Evolutionary conservation across 2,113 vertebrate genomes (phyloP), one percentile per base, ranked within the genome.

Genomic region (Myotis lucifugus): DNA sequence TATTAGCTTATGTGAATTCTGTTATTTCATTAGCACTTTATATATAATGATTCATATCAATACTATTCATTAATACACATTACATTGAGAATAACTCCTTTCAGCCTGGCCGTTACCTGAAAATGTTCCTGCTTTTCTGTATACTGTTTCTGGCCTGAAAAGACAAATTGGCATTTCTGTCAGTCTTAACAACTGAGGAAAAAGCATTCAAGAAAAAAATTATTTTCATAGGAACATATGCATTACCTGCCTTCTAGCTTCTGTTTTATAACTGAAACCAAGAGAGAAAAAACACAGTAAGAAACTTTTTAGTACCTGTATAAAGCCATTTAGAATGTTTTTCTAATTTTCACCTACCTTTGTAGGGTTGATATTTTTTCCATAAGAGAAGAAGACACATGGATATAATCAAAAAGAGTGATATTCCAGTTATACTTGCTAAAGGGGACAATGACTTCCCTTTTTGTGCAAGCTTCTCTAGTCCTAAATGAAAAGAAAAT

Each of bases 391-490:
- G 97, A 96, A 98, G 92, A 76, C 85, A 86, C 95, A 99, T 98
- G 94, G 97, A 96, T 89, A 98, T 54, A 96, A 99, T 98, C 95
- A 99, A 96, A 98, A 98, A 98, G 82, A 99, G 94, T 37, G 98
- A 98, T 94, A 99, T 97, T 97, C 98, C 99, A 0, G 98, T 98
- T 96, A 99, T 98, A 96, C 98, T 97, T 94, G 98, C 98, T 96
- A 99, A 97, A 72, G 98, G 97, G 29, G 98, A 98, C 87, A 99
- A 87, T 72, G 98, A 98, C 89, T 98, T 98, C 88, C 97, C 98
- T 96, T 98, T 98, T 56, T 98, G 98, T 77, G 97, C 90, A 96
- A 98, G 94, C 50, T 98, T 98, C 96, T 98, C 98, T 91, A 98
- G 69, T 85, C 98, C 99, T 99, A 96, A 83, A 97, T 95, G 98